These are phyloP conservation scores for Botia kubotai DNA, from an alignment of 2,797 vertebrate genomes.

Conservation along the genomic window DNA sequence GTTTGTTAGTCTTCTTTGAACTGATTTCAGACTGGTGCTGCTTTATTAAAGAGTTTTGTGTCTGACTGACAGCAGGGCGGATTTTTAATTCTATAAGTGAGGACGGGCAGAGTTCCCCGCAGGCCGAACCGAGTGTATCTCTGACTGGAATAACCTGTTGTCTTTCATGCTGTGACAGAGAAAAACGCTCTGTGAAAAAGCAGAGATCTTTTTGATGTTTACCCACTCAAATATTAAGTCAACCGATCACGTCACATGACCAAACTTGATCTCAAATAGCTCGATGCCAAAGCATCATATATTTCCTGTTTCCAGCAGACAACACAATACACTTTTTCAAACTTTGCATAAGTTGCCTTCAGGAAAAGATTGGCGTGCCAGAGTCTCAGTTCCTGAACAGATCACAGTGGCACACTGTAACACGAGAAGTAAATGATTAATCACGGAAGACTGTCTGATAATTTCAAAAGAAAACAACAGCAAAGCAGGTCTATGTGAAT, in stretches of 20 bases:
- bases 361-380: slow-evolving; percentile 33
- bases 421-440: slow-evolving; percentile 66
- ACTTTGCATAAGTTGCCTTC: slow-evolving; percentile 23
- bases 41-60: neutral
- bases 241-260: slow-evolving; percentile 39
- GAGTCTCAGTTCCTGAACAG: neutral
- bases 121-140: slow-evolving; percentile 1
- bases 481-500: slow-evolving; percentile 56
- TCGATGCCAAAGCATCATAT: slow-evolving; percentile 45
- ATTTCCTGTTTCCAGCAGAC: slow-evolving; percentile 54
- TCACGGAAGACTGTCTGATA: slow-evolving; percentile 64
- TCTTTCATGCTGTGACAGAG: slow-evolving; percentile 24
- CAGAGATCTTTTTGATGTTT: slow-evolving; percentile 33
- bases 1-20: slow-evolving; percentile 6
- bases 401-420: slow-evolving; percentile 41
- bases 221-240: slow-evolving; percentile 17
- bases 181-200: slow-evolving; percentile 7
- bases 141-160: slow-evolving; percentile 55
- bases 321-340: slow-evolving; percentile 50
- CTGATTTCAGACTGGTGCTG: neutral
- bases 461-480: slow-evolving; percentile 72
- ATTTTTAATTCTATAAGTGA: no score
- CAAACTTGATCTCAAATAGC: slow-evolving; percentile 51
- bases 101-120: slow-evolving; percentile 8
- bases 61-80: no score